Percentiles rank a stretch among this genome's conserved stretches.
Evolutionary conservation across 2,113 vertebrate species (phyloP).

Genomic region (Martes martes): DNA sequence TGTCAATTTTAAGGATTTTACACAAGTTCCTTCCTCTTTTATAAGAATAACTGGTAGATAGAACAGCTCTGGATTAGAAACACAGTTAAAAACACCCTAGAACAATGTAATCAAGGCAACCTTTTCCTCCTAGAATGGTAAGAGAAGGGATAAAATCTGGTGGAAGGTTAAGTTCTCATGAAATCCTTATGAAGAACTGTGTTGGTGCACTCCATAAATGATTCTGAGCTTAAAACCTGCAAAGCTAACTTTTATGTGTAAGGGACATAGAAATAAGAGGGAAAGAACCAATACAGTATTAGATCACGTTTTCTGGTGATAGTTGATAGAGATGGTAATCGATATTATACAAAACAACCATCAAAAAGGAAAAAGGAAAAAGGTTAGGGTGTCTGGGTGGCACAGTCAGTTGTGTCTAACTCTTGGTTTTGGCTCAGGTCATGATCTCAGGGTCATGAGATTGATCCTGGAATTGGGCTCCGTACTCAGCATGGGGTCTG

Average conservation of each 20-base stretch:
- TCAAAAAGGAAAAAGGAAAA: neutral
- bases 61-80: neutral
- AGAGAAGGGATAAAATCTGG: neutral
- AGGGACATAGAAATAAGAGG: neutral
- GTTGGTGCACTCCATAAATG: too few relatives aligned
- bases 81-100: neutral
- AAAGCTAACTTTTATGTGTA: neutral
- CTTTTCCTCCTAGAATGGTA: neutral
- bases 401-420: neutral
- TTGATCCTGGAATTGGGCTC: neutral
- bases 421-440: neutral
- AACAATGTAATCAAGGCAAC: neutral
- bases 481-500: neutral
- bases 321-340: neutral
- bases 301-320: neutral
- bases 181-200: neutral
- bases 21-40: neutral
- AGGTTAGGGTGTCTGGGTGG: neutral
- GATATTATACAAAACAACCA: neutral
- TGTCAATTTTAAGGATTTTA: constrained; percentile 26
- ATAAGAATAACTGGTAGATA: neutral
- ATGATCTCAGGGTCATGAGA: neutral
- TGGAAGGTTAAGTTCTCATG: neutral
- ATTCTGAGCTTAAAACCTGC: neutral
- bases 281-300: neutral